These are phyloP conservation scores for Platysteira castanea DNA, from an alignment of 2,113 vertebrate species.

Conservation along the genomic window DNA sequence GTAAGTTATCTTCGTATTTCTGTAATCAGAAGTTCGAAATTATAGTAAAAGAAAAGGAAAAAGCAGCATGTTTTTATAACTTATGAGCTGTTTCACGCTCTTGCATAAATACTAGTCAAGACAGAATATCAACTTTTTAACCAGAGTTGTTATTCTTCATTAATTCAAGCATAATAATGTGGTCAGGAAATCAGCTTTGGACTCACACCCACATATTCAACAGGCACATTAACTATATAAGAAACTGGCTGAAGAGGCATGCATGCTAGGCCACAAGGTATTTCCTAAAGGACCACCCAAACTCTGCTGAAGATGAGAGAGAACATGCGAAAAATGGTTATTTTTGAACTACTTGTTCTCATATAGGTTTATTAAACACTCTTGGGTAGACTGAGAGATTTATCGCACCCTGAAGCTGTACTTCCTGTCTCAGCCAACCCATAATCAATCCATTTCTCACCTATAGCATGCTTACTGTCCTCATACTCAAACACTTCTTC, in stretches of 20 bases:
- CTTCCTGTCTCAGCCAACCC: background rate
- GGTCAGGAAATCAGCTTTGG: constrained; percentile 71
- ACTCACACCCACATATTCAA: constrained; percentile 49
- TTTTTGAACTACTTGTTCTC: background rate
- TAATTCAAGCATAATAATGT: constrained; percentile 70
- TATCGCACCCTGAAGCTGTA: background rate
- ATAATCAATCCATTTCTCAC: background rate
- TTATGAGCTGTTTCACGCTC: background rate
- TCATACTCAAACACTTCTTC: background rate
- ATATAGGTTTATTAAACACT: background rate
- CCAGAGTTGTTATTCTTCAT: constrained; percentile 39
- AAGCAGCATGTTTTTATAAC: background rate
- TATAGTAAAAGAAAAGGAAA: background rate
- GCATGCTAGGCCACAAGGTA: constrained; percentile 29
- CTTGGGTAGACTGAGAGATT: background rate
- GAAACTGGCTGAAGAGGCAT: constrained; percentile 32
- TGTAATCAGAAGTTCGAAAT: background rate
- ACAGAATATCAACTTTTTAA: constrained; percentile 39
- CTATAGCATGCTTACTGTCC: background rate
- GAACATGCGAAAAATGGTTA: background rate
- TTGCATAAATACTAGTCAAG: constrained; percentile 15
- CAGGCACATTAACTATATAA: constrained; percentile 29
- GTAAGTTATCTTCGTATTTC: background rate
- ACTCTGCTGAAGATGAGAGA: background rate
- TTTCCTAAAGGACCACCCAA: constrained; percentile 60